Evolutionary conservation across 1,140 invertebrate species (phyloP).

Genomic region (Monochamus saltuarius): DNA sequence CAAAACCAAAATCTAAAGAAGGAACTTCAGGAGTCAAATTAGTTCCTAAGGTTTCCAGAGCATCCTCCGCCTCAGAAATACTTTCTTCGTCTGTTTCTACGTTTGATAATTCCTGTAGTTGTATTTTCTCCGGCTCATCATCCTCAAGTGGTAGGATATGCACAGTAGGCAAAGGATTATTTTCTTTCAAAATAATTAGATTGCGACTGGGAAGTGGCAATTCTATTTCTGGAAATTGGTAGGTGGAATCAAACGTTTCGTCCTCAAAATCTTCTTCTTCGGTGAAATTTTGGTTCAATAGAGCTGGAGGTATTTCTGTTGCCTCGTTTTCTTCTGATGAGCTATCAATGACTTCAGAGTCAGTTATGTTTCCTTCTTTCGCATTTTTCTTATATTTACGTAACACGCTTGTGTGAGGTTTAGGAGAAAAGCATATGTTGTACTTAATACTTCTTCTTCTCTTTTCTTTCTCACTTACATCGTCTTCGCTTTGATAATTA

Average conservation of each 20-base stretch:
- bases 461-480: not conserved
- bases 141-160: conserved; percentile 53
- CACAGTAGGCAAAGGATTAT: conserved; percentile 52
- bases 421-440: too few relatives aligned
- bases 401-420: too few relatives aligned
- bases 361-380: conserved; percentile 28
- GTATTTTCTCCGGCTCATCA: not conserved
- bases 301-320: conserved; percentile 18
- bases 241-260: conserved; percentile 6
- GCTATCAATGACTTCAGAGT: conserved; percentile 45
- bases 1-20: conserved; percentile 41
- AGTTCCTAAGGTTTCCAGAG: conserved; percentile 5
- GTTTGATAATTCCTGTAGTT: not conserved
- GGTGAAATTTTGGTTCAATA: conserved; percentile 20
- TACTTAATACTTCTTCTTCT: too few relatives aligned
- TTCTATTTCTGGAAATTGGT: conserved; percentile 37
- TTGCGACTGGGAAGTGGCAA: conserved; percentile 54
- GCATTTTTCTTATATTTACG: too few relatives aligned
- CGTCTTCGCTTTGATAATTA: conserved; percentile 8
- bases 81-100: conserved; percentile 26
- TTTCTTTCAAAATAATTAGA: conserved; percentile 54
- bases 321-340: conserved; percentile 19
- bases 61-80: conserved; percentile 26
- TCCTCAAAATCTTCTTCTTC: conserved; percentile 35
- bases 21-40: conserved; percentile 23